Evolutionary conservation across 2,113 vertebrate genomes (phyloP).

Genomic region (Sardina pilchardus): DNA sequence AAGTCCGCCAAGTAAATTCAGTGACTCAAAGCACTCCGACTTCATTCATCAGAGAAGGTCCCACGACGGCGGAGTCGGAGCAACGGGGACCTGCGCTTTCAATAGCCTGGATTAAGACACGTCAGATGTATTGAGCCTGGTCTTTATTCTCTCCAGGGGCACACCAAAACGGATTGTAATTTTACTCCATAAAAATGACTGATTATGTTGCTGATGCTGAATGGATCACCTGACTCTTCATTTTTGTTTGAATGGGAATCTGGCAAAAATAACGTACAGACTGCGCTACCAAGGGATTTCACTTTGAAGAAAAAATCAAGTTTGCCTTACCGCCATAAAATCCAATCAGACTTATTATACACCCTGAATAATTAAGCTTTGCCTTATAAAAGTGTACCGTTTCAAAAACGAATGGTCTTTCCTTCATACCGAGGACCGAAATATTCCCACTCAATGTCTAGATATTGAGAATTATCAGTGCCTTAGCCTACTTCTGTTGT

Average conservation of each 20-base stretch:
- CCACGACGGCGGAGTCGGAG: slow-evolving; percentile 4
- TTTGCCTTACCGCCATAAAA: neutral
- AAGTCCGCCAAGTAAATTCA: slow-evolving; percentile 24
- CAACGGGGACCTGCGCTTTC: slow-evolving; percentile 4
- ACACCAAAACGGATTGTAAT: neutral
- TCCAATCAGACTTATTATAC: neutral
- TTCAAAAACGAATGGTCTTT: neutral
- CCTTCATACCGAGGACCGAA: neutral
- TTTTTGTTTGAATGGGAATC: neutral
- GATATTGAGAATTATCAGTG: neutral
- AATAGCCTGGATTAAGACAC: slow-evolving; percentile 14
- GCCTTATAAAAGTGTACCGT: neutral
- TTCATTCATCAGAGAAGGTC: slow-evolving; percentile 36
- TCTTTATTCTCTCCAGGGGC: neutral
- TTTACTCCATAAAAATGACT: neutral
- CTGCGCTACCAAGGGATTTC: neutral
- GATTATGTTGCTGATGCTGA: neutral
- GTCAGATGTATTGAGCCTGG: neutral
- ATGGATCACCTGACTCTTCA: neutral
- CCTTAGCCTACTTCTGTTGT: neutral
- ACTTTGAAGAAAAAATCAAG: neutral
- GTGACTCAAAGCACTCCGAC: slow-evolving; percentile 23
- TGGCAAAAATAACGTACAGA: neutral
- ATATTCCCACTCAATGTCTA: neutral
- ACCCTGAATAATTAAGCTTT: neutral